Base-by-base conservation (phyloP, 2,888 invertebrate genomes). In the Rambutsinella grinnellia region DNA sequence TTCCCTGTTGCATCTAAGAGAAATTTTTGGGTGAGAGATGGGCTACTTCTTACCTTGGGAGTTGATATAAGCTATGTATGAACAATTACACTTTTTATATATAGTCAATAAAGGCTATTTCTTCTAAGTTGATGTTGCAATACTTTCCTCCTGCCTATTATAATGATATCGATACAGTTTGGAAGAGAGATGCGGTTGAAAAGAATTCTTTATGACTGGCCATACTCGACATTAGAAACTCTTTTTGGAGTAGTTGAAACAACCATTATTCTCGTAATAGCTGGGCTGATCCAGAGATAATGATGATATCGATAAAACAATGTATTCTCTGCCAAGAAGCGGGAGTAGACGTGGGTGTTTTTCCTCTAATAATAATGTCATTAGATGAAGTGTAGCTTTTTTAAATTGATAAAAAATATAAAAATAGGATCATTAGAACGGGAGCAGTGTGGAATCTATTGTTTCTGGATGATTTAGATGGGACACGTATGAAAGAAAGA, bases 301-400 rank as follows among this genome's bases (percentile, higher is more conserved):
- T 63, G 53, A 53, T 36, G 21, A 24, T 44, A 54, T 65, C 65
- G 56, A 54, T 23, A 65, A 54, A 65, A 65, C 49, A 49, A n/a
- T 49, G 5, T 5, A n/a, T 49, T 49, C 49, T 10, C 36, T 36
- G 36, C 5, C 13, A n/a, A n/a, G n/a, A n/a, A 36, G 36, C 13
- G 36, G 13, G 6, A 36, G 36, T 36, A 36, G 36, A 5, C 13
- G 36, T 36, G 36, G 36, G 36, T 13, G 36, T 36, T 36, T 36
- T 36, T 36, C 36, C 6, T 36, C n/a, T n/a, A n/a, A n/a, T n/a
- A n/a, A n/a, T n/a, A n/a, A n/a, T n/a, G n/a, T n/a, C n/a, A n/a
- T n/a, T n/a, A n/a, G n/a, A n/a, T n/a, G n/a, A n/a, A n/a, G n/a
- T n/a, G n/a, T n/a, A n/a, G n/a, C n/a, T n/a, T n/a, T n/a, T n/a